Evolutionary conservation across 2,797 vertebrate species (phyloP).

Genomic region (Florisuga fusca): DNA sequence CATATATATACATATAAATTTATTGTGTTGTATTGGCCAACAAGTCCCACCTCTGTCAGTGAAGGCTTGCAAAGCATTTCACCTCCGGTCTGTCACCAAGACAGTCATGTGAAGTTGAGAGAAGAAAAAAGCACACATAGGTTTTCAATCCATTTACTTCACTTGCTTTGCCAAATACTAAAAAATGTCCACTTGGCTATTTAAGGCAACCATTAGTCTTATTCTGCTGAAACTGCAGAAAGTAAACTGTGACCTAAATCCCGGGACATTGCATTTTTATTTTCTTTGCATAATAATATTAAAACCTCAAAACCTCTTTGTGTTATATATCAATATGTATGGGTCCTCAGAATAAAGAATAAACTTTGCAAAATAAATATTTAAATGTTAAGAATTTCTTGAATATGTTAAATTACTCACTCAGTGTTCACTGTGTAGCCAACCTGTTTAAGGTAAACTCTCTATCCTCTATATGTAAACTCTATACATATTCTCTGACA

Average conservation of each 20-base stretch:
- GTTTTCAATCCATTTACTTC: background rate
- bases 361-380: background rate
- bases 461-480: rapidly evolving
- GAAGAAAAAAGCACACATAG: background rate
- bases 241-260: background rate
- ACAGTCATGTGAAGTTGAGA: background rate
- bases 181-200: background rate
- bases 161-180: background rate
- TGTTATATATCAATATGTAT: background rate
- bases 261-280: background rate
- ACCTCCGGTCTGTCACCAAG: background rate
- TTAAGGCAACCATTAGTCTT: background rate
- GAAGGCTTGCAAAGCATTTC: background rate
- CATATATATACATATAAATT: too few species aligned
- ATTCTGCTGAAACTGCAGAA: background rate
- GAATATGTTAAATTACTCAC: background rate
- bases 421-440: background rate
- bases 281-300: background rate
- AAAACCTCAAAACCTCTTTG: background rate
- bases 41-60: background rate
- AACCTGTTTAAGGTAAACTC: background rate
- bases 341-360: background rate
- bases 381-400: background rate
- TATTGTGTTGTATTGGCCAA: background rate
- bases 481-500: background rate